Percentiles rank a stretch among this genome's conserved stretches.
phyloP scores from a whole-genome alignment of 2,888 invertebrate species.

The Clitarchus hookeri region DNA sequence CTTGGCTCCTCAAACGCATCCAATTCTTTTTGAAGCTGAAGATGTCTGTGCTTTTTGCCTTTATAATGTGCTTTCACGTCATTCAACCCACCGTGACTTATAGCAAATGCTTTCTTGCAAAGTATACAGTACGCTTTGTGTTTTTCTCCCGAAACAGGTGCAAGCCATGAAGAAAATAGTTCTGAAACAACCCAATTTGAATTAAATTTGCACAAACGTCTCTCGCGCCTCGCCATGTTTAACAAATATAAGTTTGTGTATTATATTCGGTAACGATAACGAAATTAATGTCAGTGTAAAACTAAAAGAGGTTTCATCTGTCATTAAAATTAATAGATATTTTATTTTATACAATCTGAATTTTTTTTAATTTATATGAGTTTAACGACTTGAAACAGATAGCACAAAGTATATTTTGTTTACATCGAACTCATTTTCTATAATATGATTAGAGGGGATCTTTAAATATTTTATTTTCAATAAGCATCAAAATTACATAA shows the following conservation, averaged over 20 bases:
- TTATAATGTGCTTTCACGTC: slow-evolving; percentile 51
- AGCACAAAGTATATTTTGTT: too few relatives aligned
- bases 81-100: slow-evolving; percentile 50
- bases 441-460: too few relatives aligned
- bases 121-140: slow-evolving; percentile 50
- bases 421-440: too few relatives aligned
- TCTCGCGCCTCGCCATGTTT: slow-evolving; percentile 44
- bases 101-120: slow-evolving; percentile 50
- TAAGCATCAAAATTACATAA: too few relatives aligned
- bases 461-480: too few relatives aligned
- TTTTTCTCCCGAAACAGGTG: slow-evolving; percentile 49
- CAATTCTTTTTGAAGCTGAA: slow-evolving; percentile 47
- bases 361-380: too few relatives aligned
- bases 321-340: too few relatives aligned
- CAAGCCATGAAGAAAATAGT: slow-evolving; percentile 49
- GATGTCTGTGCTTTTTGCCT: slow-evolving; percentile 51
- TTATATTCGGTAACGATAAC: too few relatives aligned
- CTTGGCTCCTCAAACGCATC: slow-evolving; percentile 37
- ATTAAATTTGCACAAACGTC: slow-evolving; percentile 51
- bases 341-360: too few relatives aligned
- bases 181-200: slow-evolving; percentile 47
- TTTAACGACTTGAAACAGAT: too few relatives aligned
- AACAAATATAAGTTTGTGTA: not conserved
- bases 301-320: too few relatives aligned
- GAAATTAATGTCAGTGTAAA: too few relatives aligned